Percentiles rank a stretch among this genome's conserved stretches.
Evolutionary conservation across 1,140 invertebrate species (phyloP).

Genomic region (Plectrocnemia conspersa): DNA sequence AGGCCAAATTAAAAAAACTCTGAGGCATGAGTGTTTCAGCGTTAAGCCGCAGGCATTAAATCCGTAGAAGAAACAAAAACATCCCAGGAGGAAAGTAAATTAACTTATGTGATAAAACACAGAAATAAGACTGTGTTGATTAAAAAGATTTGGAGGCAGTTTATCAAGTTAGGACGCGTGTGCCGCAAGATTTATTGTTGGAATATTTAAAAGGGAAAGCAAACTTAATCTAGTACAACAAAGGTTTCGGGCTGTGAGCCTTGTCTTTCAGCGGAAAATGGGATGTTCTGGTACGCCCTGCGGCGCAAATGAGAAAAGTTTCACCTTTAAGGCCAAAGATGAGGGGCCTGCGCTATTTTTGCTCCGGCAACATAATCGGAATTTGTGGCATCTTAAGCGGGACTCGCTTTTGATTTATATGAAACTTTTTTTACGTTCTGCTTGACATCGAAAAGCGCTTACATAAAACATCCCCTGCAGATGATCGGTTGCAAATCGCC

Average conservation of each 20-base stretch:
- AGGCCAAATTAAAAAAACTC: no score
- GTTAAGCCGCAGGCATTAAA: no score
- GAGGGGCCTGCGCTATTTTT: conserved; percentile 12
- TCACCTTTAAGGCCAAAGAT: conserved; percentile 8
- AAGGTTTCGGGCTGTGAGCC: conserved; percentile 8
- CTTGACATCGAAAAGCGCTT: neutral
- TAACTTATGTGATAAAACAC: no score
- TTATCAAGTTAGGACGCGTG: conserved; percentile 10
- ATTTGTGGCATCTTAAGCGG: neutral
- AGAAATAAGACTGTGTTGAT: conserved; percentile 12
- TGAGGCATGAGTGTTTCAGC: no score
- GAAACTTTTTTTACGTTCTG: no score
- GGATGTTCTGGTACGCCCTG: conserved; percentile 9
- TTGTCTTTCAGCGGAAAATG: conserved; percentile 17
- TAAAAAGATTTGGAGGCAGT: conserved; percentile 24
- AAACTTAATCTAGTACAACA: conserved; percentile 25
- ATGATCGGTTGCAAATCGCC: no score
- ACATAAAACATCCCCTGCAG: no score
- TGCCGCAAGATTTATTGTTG: conserved; percentile 9
- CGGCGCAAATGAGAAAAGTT: conserved; percentile 23
- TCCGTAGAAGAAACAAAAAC: no score
- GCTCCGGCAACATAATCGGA: conserved; percentile 1
- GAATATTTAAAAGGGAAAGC: conserved; percentile 15
- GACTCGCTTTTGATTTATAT: neutral
- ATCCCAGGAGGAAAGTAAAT: no score